Evolutionary conservation across 2,888 invertebrate species (phyloP).

Genomic region (Yponomeuta malinellus): DNA sequence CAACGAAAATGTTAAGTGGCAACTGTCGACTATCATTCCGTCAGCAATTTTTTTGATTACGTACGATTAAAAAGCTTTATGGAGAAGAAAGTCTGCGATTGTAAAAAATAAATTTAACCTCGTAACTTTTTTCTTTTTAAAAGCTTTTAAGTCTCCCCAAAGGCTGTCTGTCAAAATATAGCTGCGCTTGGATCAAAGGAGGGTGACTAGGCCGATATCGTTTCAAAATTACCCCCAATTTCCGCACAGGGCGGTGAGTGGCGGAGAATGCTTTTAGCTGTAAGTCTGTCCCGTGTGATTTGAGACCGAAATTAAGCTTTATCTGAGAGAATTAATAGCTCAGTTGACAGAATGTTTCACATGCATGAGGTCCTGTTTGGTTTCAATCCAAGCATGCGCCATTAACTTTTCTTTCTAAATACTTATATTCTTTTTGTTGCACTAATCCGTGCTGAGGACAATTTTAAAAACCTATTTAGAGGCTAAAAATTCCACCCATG

Average conservation of each 20-base stretch:
- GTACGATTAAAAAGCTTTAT: too few species aligned
- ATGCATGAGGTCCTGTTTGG: neutral
- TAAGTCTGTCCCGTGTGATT: conserved; percentile 18
- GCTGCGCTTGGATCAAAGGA: conserved; percentile 3
- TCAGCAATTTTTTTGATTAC: too few species aligned
- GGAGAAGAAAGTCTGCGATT: neutral
- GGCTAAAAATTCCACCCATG: too few species aligned
- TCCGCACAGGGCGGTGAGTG: conserved; percentile 27
- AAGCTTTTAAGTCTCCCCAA: conserved; percentile 11
- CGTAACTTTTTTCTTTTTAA: conserved; percentile 2
- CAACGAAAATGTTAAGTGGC: too few species aligned
- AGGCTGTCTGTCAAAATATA: conserved; percentile 12
- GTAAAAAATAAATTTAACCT: neutral
- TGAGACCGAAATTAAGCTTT: conserved; percentile 2
- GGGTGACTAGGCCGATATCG: conserved; percentile 3
- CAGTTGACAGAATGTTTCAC: neutral
- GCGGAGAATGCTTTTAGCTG: conserved; percentile 44
- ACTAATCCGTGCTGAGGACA: too few species aligned
- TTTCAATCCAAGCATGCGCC: neutral
- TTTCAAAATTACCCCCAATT: conserved; percentile 42
- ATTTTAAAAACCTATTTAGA: too few species aligned
- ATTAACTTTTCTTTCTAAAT: too few species aligned
- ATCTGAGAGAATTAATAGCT: neutral
- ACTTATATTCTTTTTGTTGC: too few species aligned
- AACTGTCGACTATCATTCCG: too few species aligned